Base-by-base conservation (phyloP, 1,140 invertebrate species). In the Zaprionus kolodkinae region DNA sequence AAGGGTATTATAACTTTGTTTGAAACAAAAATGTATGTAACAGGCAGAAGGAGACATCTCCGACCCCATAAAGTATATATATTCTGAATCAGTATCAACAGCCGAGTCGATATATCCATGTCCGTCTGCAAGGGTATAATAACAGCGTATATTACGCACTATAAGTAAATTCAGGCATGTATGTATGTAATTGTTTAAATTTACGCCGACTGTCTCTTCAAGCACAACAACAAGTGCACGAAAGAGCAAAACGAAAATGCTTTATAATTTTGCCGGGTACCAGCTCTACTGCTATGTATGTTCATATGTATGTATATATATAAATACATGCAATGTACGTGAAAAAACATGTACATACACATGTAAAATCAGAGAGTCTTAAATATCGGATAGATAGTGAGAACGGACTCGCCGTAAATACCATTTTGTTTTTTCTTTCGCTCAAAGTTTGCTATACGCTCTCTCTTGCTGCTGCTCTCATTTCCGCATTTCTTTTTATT, bases 161-260 rank as follows among this genome's bases (percentile, higher is more conserved):
- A 43, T n/a, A 43, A 43, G 6, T 4, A 43, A 43, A 43, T 43
- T 3, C 3, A n/a, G n/a, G 13, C 27, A 30, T n/a, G 6, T 40
- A 40, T n/a, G 38, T 43, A 43, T n/a, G 6, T 15, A 80, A 77
- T 87, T 87, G 84, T 78, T 87, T 87, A 83, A 87, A 77, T 80
- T 87, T 87, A 86, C 72, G 65, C 81, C 70, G 71, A 69, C 57
- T 79, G 48, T 35, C 60, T 52, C 43, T 61, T 43, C 71, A 48
- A 45, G 36, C 2, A 25, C 62, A 81, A 76, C 40, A 45, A 45
- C 40, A 60, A 74, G 45, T 56, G 55, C 36, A 54, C 38, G 11
- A 56, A 15, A 57, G 11, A n/a, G 15, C 38, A 43, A 56, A 56
- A 21, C 40, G 56, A 67, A 65, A 57, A 15, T 21, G 21, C 21